Conservation (phyloP, 2,797 vertebrate species). For the Euthynnus affinis region DNA sequence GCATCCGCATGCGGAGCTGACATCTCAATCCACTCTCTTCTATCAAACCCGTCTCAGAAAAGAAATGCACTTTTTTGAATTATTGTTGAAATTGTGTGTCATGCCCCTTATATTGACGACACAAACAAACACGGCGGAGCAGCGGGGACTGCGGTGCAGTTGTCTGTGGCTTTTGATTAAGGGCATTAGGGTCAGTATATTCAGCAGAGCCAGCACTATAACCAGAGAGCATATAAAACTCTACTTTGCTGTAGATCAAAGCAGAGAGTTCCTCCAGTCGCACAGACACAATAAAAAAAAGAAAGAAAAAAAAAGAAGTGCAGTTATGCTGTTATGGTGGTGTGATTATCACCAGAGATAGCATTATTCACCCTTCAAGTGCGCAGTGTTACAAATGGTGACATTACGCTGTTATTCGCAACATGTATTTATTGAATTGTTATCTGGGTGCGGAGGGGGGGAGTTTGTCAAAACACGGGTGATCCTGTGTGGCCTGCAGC, state of each 20-base stretch:
- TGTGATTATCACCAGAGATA: conserved; percentile 23
- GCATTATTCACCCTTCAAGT: neutral
- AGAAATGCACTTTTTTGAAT: neutral
- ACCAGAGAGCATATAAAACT: conserved; percentile 39
- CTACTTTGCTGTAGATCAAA: conserved; percentile 15
- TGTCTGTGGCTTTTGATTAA: conserved; percentile 49
- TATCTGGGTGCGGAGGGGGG: neutral
- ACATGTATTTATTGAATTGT: neutral
- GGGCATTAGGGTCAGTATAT: conserved; percentile 33
- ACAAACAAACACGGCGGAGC: neutral
- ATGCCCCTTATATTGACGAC: neutral
- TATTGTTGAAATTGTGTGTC: neutral
- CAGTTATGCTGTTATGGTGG: conserved; percentile 7
- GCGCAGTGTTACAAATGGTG: neutral
- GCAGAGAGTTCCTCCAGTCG: conserved; percentile 6
- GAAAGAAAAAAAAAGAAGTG: neutral
- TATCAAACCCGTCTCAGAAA: neutral
- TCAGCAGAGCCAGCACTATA: conserved; percentile 34
- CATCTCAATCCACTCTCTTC: neutral
- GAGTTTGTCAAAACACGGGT: neutral
- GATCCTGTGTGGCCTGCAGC: no score
- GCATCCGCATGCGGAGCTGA: neutral
- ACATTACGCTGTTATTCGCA: neutral
- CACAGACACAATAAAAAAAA: conserved; percentile 25
- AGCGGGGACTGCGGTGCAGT: neutral